Base-by-base conservation (phyloP, 2,888 invertebrate genomes). In the Lasioglossum marginatum region DNA sequence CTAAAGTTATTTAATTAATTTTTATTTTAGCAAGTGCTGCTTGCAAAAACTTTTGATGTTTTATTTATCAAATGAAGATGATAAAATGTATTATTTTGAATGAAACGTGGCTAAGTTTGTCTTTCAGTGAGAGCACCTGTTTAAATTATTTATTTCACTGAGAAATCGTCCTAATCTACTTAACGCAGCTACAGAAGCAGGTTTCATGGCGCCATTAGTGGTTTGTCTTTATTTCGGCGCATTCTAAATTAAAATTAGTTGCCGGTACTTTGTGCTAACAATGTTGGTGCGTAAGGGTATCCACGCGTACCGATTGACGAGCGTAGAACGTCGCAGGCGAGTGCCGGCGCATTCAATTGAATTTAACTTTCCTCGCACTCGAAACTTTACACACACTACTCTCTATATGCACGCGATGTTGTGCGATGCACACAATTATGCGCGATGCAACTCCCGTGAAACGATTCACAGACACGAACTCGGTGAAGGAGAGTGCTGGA, bases 281-380 rank as follows among this genome's bases (percentile, higher is more conserved):
- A 34, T 16, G 66, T 19, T 34, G 31, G 23, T 37, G 66, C 66
- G 34, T 23, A 12, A 68, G 34, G 34, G 10, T 34, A 77, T 76
- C 73, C 52, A 48, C 77, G 63, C 27, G 27, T 27, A 19, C 27
- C n/a, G 8, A 31, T n/a, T 40, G 45, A 52, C 57, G 68, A 70
- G 57, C 40, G 73, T 37, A 63, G 70, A 75, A 74, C 52, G 40
- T n/a, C 34, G 45, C 34, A 37, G 60, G 66, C n/a, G 34, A 23
- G 40, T 23, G 5, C 74, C 31, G 31, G n/a, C 5, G 74, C 19
- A 68, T 76, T 80, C 82, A 70, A 86, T 86, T 75, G 81, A 73
- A 83, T 83, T 78, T 83, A 87, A 87, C 81, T 87, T 79, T 74
- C 43, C 63, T 27, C 8, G 57, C 76, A 70, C 87, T 86, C 87